phyloP scores from a whole-genome alignment of 2,113 vertebrate genomes.

The Amazona guildingii region DNA sequence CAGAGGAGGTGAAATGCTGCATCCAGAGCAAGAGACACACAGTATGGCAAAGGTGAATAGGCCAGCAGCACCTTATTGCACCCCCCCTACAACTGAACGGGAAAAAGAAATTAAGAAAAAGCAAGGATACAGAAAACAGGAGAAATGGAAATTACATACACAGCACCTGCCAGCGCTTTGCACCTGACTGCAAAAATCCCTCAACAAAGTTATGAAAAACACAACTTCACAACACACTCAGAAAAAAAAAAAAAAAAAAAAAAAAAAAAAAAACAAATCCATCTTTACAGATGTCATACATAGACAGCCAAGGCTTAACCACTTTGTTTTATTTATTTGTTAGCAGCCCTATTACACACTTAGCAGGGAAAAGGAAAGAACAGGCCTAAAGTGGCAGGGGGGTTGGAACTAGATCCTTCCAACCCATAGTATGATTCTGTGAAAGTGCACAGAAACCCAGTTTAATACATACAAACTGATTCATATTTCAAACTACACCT shows the following conservation, averaged over 20 bases:
- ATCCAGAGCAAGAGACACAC: neutral
- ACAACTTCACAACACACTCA: neutral
- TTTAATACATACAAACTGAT: neutral
- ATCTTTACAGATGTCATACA: neutral
- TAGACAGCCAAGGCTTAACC: neutral
- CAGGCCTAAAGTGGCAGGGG: neutral
- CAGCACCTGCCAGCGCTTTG: neutral
- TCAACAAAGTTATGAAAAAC: neutral
- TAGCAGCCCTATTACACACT: neutral
- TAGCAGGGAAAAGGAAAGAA: neutral
- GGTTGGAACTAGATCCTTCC: neutral
- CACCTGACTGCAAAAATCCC: neutral
- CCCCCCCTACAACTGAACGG: accelerated
- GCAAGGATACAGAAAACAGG: neutral
- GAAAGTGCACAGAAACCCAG: neutral
- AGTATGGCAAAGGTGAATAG: neutral
- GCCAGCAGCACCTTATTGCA: neutral
- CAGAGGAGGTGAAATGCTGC: neutral
- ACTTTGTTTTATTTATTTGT: neutral
- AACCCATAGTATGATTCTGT: neutral
- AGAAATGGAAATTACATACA: neutral
- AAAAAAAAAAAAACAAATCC: neutral
- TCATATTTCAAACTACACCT: neutral
- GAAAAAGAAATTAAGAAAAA: neutral
- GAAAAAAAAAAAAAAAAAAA: neutral